Percentiles rank a stretch among this genome's conserved stretches.
phyloP scores from a whole-genome alignment of 2,113 vertebrate genomes.

The Hypomesus transpacificus region DNA sequence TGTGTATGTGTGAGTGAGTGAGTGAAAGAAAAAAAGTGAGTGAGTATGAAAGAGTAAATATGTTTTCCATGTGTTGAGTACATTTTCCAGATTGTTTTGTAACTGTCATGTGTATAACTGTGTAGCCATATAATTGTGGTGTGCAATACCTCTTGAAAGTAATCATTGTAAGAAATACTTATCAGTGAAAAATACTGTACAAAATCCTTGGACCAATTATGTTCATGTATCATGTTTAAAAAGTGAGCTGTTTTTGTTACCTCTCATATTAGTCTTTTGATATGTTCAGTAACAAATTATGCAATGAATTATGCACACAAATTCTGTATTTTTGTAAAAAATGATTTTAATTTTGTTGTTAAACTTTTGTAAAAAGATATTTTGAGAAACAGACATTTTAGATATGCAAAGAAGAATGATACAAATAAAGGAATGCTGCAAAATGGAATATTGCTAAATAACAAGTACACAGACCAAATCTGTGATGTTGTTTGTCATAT shows the following conservation, averaged over 20 bases:
- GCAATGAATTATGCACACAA: not conserved
- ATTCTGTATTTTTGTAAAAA: constrained; percentile 15
- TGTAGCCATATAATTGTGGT: too few relatives aligned
- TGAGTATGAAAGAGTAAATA: too few relatives aligned
- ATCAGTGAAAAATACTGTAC: not conserved
- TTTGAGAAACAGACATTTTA: not conserved
- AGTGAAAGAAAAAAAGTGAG: too few relatives aligned
- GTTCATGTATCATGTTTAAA: not conserved
- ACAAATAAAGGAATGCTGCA: not conserved
- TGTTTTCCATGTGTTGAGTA: too few relatives aligned
- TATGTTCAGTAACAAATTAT: not conserved
- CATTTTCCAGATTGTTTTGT: too few relatives aligned
- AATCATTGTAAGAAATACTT: too few relatives aligned
- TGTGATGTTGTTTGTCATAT: not conserved
- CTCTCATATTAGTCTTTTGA: not conserved
- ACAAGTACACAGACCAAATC: too few relatives aligned
- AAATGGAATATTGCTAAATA: not conserved
- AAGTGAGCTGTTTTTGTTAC: not conserved
- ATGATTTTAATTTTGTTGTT: not conserved
- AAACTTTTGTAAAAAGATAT: not conserved
- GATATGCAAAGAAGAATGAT: not conserved
- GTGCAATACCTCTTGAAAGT: too few relatives aligned
- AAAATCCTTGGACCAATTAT: not conserved
- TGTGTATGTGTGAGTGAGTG: too few relatives aligned
- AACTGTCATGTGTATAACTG: too few relatives aligned